These are phyloP conservation scores for Lophura nycthemera DNA, from an alignment of 2,113 vertebrate genomes.

Conservation along the genomic window DNA sequence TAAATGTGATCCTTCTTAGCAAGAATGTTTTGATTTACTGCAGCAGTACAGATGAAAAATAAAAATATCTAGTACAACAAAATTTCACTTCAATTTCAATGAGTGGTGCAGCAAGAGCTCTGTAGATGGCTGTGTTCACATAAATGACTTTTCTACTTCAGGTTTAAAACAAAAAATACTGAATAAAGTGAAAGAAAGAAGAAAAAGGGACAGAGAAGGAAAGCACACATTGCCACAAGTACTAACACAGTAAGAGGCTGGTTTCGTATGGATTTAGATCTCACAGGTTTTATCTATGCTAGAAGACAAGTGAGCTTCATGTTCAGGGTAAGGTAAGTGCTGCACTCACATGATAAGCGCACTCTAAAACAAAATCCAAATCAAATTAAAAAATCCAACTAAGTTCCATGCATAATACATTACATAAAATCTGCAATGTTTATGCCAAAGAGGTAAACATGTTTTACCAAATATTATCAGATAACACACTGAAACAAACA, in stretches of 20 bases:
- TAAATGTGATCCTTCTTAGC: neutral
- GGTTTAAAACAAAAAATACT: too few relatives aligned
- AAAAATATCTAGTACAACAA: neutral
- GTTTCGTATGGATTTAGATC: neutral
- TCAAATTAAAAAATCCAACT: neutral
- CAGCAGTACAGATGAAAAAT: neutral
- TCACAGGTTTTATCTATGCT: neutral
- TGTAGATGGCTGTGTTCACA: neutral
- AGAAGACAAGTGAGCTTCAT: neutral
- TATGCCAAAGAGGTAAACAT: conserved; percentile 15
- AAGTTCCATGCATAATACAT: neutral
- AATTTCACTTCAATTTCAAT: neutral
- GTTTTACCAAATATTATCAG: conserved; percentile 21
- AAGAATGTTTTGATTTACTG: neutral
- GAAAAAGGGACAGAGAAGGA: neutral
- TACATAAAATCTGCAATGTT: neutral
- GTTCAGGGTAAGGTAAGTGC: neutral
- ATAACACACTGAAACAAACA: conserved; percentile 47
- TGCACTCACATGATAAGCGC: neutral
- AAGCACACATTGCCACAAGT: neutral
- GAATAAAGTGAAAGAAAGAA: neutral
- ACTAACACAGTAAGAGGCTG: neutral
- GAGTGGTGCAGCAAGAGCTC: neutral
- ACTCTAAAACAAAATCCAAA: neutral
- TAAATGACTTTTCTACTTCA: neutral